Base-by-base conservation (phyloP, 2,797 vertebrate species). In the Garrulus glandarius region DNA sequence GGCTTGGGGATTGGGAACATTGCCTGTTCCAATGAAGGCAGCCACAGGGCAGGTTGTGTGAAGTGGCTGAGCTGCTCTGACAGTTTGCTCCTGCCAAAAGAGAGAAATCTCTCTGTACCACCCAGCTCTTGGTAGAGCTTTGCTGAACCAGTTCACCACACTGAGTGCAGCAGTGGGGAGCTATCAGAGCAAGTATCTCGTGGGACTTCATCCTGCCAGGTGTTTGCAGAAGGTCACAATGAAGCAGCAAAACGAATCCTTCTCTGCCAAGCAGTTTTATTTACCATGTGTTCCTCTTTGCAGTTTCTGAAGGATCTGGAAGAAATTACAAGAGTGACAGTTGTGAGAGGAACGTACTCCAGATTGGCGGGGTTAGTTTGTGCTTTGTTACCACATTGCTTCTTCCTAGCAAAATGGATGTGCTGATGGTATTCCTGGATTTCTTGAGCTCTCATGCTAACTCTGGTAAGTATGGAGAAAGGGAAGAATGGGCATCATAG, bases 261-360 rank as follows among this genome's bases (percentile, higher is more conserved):
- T 10, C 21, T 67, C 52, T 19, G 13, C 68, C 68, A 83, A 68
- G 60, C 16, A 23, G 12, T n/a, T 87, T 63, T 82, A 43, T 82
- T 77, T 85, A 24, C 71, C 27, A 10, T 0, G 1, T 5, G 1
- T 74, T 92, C 36, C 47, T 79, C 46, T 61, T 65, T 75, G 30
- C 49, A 57, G 67, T 84, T 89, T 77, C 81, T 68, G 81, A 86
- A 91, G 36, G 57, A 44, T 93, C 63, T 70, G 68, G 78, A 92
- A 77, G 68, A 57, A 80, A 70, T 79, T 23, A 61, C 26, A 24
- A 29, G 57, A 50, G 64, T 47, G 61, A 70, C 1, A 5, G 36
- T 61, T 78, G 43, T 47, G 76, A 85, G 50, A 81, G 39, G 56
- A 27, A 70, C 0, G 0, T 29, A 1, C 15, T 93, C 15, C 79